Base-by-base conservation (phyloP, 2,888 invertebrate genomes). In the Shargacucullia verbasci region DNA sequence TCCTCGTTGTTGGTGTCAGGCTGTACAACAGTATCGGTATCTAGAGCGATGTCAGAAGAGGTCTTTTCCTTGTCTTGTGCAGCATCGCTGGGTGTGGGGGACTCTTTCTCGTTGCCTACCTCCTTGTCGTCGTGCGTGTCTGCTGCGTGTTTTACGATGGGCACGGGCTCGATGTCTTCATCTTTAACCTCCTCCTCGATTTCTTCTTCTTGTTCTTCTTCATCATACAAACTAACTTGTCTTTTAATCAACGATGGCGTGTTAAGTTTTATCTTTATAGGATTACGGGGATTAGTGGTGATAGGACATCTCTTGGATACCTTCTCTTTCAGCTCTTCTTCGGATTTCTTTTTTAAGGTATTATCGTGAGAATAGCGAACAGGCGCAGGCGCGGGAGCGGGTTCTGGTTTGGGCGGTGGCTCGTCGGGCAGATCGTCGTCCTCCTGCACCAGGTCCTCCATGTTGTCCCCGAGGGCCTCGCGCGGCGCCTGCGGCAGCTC, bases 211-310 rank as follows among this genome's bases (percentile, higher is more conserved):
- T 62, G 41, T 11, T 73, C 77, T 73, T 94, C 94, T 64, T 95
- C 95, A 73, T 95, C 95, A 68, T 95, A 95, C 70, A 94, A 86
- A 72, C 88, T 87, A 78, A 94, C 89, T 76, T 89, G 91, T 74
- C 94, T 90, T 79, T 91, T 94, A 75, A 94, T 94, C 73, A 94
- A 86, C 6, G 95, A 92, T 49, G 94, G 93, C 58, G 89, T 84
- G 71, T 89, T 83, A 25, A 93, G 79, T 72, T 89, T 91, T 27
- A 92, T 93, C 73, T 91, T 92, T 40, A 92, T 94, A 5, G 92
- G 93, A 44, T 90, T 87, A 9, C 92, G 83, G 1, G 90, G 85
- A 59, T 86, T 88, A 0, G 89, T 85, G 2, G 88, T 90, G 53
- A 89, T 90, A 11, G 90, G 91, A 65, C 89, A 90, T 35, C 90